Base-by-base conservation (phyloP, 2,113 vertebrate genomes). In the Ardeotis arabs region DNA sequence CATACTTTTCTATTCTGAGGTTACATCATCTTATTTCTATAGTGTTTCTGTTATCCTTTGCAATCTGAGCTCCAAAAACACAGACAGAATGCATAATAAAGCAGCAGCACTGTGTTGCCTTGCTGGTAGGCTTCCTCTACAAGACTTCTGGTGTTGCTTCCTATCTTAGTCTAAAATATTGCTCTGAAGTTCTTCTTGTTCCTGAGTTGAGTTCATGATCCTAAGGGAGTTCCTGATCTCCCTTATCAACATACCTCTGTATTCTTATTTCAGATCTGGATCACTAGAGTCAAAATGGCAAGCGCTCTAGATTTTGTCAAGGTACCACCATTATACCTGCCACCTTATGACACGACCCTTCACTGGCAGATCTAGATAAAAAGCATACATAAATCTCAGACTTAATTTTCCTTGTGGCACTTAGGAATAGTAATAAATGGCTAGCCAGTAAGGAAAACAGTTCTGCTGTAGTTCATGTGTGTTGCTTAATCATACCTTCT, bases 401-500 rank as follows among this genome's bases (percentile, higher is more conserved):
- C 23, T 59, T 62, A 27, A 25, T 55, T 17, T 49, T 68, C 44
- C 72, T 49, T 52, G n/a, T 12, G 49, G 55, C 9, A 68, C 35
- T 84, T 53, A 55, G 16, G 37, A 80, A 70, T 3, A 83, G 33
- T 55, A 92, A 83, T 19, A 89, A 76, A 79, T 63, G 16, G 14
- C 27, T 31, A 35, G 16, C 29, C 49, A 88, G n/a, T 44, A 69
- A 5, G 5, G 66, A 94, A 87, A 56, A 39, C 7, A 88, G 47
- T 83, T 84, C 63, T 75, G 28, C 58, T 79, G 25, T 81, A 68
- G 31, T 75, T 80, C 78, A 10, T 37, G 8, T 91, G 33, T 47
- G 47, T 67, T 86, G 74, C 44, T 27, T 72, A 82, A 56, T 68
- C 97, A 70, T 98, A 99, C 99, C 99, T 99, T 99, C 99, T 97